These are phyloP conservation scores for Chiroxiphia lanceolata DNA, from an alignment of 2,797 vertebrate genomes.

Conservation along the genomic window DNA sequence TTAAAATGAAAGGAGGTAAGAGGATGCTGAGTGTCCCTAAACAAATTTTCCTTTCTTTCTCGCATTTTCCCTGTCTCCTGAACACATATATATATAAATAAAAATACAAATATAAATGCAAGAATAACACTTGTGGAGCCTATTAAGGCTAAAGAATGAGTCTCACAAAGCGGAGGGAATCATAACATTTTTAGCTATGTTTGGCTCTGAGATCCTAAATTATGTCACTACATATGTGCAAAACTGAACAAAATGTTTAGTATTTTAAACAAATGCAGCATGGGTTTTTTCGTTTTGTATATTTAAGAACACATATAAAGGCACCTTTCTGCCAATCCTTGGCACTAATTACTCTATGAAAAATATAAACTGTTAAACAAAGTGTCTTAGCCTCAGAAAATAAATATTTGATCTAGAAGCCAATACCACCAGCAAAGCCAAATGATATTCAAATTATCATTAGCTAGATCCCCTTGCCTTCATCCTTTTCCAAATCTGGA, in stretches of 20 bases:
- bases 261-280: not conserved
- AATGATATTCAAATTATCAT: not conserved
- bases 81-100: not conserved
- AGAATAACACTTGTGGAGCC: not conserved
- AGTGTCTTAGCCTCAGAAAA: not conserved
- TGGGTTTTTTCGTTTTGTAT: not conserved
- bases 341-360: not conserved
- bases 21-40: not conserved
- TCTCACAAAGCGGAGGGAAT: not conserved
- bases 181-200: not conserved
- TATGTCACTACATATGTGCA: not conserved
- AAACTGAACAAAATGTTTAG: not conserved
- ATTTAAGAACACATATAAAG: not conserved
- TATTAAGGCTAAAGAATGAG: not conserved
- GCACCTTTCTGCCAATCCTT: not conserved
- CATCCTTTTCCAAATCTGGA: not conserved
- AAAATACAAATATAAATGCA: not conserved
- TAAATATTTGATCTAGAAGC: not conserved
- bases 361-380: not conserved
- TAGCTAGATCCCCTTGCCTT: not conserved
- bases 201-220: not conserved
- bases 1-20: not conserved
- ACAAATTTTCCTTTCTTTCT: not conserved
- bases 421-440: not conserved
- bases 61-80: not conserved